Conservation (phyloP, 2,113 vertebrate genomes). For the Plotosus lineatus region DNA sequence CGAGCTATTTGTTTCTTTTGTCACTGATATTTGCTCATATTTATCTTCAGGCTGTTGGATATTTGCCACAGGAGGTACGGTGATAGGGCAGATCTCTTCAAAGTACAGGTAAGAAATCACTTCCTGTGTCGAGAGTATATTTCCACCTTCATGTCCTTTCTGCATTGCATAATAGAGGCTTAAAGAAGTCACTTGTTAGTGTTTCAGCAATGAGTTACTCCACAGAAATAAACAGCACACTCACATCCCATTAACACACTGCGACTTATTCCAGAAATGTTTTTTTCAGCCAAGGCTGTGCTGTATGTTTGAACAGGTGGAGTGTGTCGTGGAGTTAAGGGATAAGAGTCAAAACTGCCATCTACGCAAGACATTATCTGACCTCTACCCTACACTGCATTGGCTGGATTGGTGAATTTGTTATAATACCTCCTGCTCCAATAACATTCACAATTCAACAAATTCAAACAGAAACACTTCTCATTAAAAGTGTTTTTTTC, state of each 20-base stretch:
- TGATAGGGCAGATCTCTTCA: constrained; percentile 79
- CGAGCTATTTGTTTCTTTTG: not conserved
- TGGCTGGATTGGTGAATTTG: constrained; percentile 79
- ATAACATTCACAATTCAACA: not conserved
- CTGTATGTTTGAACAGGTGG: constrained; percentile 74
- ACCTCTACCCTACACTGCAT: constrained; percentile 77
- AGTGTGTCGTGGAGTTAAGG: constrained; percentile 84
- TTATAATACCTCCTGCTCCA: not conserved
- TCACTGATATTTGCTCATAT: constrained; percentile 17
- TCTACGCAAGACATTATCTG: constrained; percentile 73
- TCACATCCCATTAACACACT: not conserved
- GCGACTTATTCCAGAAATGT: not conserved
- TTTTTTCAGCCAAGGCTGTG: not conserved
- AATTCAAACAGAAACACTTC: not conserved
- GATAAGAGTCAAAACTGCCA: constrained; percentile 81
- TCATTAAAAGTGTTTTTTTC: constrained; percentile 6
- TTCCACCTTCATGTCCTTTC: constrained; percentile 15
- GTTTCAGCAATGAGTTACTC: not conserved
- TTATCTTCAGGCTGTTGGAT: constrained; percentile 77
- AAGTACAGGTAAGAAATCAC: constrained; percentile 73
- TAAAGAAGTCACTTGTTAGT: not conserved
- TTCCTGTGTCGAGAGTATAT: constrained; percentile 16
- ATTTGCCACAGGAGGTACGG: constrained; percentile 78
- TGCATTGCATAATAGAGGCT: constrained; percentile 1
- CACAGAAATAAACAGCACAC: not conserved